These are phyloP conservation scores for Anarrhichthys ocellatus DNA, from an alignment of 2,113 vertebrate genomes.

Conservation along the genomic window DNA sequence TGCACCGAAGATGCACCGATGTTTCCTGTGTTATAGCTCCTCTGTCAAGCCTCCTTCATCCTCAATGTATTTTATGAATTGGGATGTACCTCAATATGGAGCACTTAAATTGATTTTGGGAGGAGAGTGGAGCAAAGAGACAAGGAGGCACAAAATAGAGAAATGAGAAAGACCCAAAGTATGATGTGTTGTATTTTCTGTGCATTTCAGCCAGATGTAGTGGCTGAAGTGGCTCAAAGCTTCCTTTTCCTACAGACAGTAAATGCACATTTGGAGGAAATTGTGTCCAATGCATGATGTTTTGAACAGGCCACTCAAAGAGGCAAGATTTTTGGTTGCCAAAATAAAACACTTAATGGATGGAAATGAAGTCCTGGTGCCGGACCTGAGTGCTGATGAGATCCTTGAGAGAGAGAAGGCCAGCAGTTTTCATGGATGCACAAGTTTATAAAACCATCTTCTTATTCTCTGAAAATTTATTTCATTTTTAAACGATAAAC, in stretches of 20 bases:
- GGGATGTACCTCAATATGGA: too few relatives aligned
- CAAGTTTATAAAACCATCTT: not conserved
- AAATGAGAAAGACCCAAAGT: not conserved
- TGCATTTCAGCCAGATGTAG: not conserved
- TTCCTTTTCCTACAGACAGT: not conserved
- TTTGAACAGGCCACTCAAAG: constrained; percentile 6
- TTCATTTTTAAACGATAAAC: not conserved
- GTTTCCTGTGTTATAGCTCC: too few relatives aligned
- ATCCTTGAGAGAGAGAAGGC: constrained; percentile 10
- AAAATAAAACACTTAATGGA: constrained; percentile 32
- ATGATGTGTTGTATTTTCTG: not conserved
- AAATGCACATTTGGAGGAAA: constrained; percentile 17
- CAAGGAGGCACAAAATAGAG: not conserved
- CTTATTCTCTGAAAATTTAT: not conserved
- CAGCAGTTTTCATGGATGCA: not conserved
- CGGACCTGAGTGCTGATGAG: constrained; percentile 24
- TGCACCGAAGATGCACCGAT: too few relatives aligned
- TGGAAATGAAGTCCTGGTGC: constrained; percentile 18
- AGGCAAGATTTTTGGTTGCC: constrained; percentile 3
- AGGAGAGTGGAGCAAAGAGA: too few relatives aligned
- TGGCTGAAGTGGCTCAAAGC: not conserved
- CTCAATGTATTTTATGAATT: too few relatives aligned
- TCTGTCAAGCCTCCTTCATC: too few relatives aligned
- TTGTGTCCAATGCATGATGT: constrained; percentile 2
- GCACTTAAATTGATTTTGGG: too few relatives aligned